A percentile compares a stretch with the other conserved stretches of the same genome.
Conservation (phyloP, 23 tunicate genomes). For the Halocynthia aurantium region DNA sequence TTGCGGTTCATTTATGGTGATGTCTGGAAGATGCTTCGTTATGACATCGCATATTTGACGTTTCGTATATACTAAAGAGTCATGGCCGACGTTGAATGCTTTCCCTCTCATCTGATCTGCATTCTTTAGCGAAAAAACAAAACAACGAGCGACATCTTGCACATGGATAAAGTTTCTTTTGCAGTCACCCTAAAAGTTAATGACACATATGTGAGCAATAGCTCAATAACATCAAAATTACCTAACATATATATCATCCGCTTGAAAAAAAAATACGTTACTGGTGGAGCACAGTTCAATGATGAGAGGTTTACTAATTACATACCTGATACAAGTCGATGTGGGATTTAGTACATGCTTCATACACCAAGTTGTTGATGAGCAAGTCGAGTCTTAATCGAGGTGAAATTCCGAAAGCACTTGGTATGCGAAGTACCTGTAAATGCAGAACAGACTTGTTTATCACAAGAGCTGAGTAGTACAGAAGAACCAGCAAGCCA, state of each 20-base stretch:
- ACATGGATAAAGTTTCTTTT: conserved; percentile 3
- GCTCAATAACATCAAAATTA: no score
- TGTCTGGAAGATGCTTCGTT: background rate
- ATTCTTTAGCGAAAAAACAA: background rate
- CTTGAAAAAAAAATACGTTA: no score
- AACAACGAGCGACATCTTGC: background rate
- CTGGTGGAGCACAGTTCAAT: no score
- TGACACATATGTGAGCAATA: no score
- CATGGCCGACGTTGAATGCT: conserved; percentile 3
- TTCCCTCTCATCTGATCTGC: background rate
- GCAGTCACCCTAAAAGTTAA: background rate
- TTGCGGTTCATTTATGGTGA: background rate
- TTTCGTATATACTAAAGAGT: background rate
- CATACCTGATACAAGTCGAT: conserved; percentile 5
- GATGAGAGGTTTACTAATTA: background rate
- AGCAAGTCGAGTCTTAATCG: conserved; percentile 6
- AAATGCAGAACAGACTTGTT: no score
- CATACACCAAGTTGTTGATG: background rate
- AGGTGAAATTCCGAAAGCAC: conserved; percentile 12
- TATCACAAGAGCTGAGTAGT: no score
- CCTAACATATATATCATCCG: no score
- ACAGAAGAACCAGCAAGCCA: no score
- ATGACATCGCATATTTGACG: background rate
- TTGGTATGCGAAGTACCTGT: conserved; percentile 9
- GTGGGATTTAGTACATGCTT: conserved; percentile 7